These are phyloP conservation scores for Pollenia angustigena DNA, from an alignment of 2,888 invertebrate species.

Conservation along the genomic window DNA sequence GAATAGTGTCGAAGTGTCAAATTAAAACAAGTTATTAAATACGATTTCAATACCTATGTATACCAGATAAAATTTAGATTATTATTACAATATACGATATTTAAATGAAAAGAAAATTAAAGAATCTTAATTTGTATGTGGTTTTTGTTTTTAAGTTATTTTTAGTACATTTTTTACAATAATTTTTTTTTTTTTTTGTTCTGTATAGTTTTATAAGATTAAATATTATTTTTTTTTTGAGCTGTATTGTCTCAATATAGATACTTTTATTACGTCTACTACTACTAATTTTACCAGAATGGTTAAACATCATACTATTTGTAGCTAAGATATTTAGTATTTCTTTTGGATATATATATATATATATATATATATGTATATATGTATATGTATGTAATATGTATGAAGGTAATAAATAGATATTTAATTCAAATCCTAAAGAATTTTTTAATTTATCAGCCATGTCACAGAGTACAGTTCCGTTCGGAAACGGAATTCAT, in stretches of 20 bases:
- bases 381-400: slow-evolving; percentile 22
- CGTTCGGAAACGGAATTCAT: too few relatives aligned
- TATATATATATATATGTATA: not conserved
- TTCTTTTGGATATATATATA: slow-evolving; percentile 28
- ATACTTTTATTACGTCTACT: slow-evolving; percentile 14
- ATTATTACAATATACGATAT: slow-evolving; percentile 53
- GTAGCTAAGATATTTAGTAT: slow-evolving; percentile 61
- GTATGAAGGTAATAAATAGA: slow-evolving; percentile 58
- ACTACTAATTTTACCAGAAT: slow-evolving; percentile 38
- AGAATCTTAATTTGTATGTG: slow-evolving; percentile 66
- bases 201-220: slow-evolving; percentile 62
- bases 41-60: slow-evolving; percentile 48
- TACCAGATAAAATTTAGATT: slow-evolving; percentile 65
- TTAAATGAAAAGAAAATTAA: slow-evolving; percentile 51
- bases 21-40: slow-evolving; percentile 57
- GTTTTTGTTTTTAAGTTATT: slow-evolving; percentile 71
- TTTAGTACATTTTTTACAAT: slow-evolving; percentile 66
- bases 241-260: slow-evolving; percentile 43
- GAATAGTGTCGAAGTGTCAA: slow-evolving; percentile 32
- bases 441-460: not conserved
- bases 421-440: slow-evolving; percentile 50
- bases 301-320: slow-evolving; percentile 41
- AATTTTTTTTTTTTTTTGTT: slow-evolving; percentile 48
- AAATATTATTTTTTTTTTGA: slow-evolving; percentile 41
- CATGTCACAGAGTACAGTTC: too few relatives aligned